These are phyloP conservation scores for Unio pictorum DNA, from an alignment of 2,888 invertebrate species.

Conservation along the genomic window DNA sequence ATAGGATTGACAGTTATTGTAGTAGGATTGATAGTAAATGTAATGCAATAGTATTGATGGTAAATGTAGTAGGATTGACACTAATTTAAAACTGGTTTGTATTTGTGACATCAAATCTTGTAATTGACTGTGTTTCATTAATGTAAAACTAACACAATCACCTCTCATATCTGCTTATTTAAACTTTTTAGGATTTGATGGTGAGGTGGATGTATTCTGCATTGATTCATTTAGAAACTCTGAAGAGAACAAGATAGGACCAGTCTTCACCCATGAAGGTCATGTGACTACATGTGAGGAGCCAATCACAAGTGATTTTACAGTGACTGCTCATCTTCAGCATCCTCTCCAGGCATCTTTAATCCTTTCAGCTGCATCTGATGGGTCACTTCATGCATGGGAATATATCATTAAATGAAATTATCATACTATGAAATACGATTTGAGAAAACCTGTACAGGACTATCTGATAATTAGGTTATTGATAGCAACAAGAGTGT, in stretches of 20 bases:
- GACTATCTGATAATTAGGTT: no score
- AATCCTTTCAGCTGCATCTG: constrained; percentile 38
- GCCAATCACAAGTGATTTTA: constrained; percentile 3
- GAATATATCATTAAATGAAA: constrained; percentile 13
- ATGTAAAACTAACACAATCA: no score
- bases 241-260: constrained; percentile 11
- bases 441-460: no score
- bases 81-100: no score
- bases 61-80: no score
- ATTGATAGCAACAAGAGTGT: constrained; percentile 7
- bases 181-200: constrained; percentile 37
- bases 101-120: no score
- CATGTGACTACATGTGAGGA: constrained; percentile 36
- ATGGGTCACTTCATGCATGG: constrained; percentile 50
- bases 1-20: no score
- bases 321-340: constrained; percentile 33
- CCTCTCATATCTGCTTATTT: no score
- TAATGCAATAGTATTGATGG: no score
- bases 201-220: constrained; percentile 31
- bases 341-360: constrained; percentile 35
- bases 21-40: no score
- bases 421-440: no score
- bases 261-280: constrained; percentile 46
- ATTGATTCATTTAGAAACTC: neutral
- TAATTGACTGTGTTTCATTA: no score